Evolutionary conservation across 2,797 vertebrate genomes (phyloP).

Genomic region (Fistularia tabacaria): DNA sequence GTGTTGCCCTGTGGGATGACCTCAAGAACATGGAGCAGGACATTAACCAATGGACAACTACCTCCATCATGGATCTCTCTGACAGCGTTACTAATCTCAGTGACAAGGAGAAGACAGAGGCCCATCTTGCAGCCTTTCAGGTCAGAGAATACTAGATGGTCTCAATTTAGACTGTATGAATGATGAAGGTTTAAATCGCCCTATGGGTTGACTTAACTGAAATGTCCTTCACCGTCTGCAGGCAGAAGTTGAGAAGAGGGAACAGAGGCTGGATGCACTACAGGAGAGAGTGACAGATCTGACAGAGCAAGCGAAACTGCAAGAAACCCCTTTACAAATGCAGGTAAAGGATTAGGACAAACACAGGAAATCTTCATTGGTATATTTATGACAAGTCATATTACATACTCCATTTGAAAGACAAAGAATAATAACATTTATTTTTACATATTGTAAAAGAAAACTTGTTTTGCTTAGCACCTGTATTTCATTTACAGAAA

Average conservation of each 20-base stretch:
- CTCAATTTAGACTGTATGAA: not conserved
- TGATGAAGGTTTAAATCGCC: too few species aligned
- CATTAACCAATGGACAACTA: conserved; percentile 82
- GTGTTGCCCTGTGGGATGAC: conserved; percentile 85
- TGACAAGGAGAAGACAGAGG: conserved; percentile 76
- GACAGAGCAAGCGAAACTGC: conserved; percentile 79
- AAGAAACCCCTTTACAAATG: conserved; percentile 85
- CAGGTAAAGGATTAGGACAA: conserved; percentile 74
- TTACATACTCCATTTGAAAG: too few species aligned
- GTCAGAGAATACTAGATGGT: conserved; percentile 56
- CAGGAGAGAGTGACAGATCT: conserved; percentile 83
- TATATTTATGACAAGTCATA: not conserved
- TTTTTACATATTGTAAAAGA: too few species aligned
- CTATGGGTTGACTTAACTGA: conserved; percentile 15
- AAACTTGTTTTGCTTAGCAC: too few species aligned
- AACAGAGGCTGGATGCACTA: conserved; percentile 79
- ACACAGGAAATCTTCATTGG: not conserved
- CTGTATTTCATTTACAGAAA: too few species aligned
- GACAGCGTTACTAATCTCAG: conserved; percentile 78
- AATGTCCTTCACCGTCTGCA: conserved; percentile 50
- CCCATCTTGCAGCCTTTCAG: conserved; percentile 82
- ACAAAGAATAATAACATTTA: too few species aligned
- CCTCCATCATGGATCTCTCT: conserved; percentile 77
- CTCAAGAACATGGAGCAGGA: conserved; percentile 81
- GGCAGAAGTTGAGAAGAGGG: conserved; percentile 83